Evolutionary conservation across 2,888 invertebrate species (phyloP).

Genomic region (Thecophora atra): DNA sequence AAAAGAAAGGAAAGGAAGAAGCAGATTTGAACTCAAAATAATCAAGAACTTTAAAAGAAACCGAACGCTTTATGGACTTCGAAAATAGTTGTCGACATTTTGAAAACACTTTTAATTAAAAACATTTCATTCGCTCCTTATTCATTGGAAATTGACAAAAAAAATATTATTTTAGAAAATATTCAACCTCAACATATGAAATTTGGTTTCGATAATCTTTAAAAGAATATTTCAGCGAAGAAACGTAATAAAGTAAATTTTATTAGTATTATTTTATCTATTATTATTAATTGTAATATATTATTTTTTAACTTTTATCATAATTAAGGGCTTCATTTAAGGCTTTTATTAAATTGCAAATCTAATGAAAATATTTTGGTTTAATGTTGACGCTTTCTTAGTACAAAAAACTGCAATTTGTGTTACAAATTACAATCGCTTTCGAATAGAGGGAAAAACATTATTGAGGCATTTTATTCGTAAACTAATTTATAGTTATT

Average conservation of each 20-base stretch:
- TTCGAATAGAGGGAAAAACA: background rate
- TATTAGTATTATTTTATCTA: background rate
- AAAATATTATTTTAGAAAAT: constrained; percentile 1
- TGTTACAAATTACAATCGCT: background rate
- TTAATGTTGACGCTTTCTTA: constrained; percentile 8
- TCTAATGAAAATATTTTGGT: background rate
- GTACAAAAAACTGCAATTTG: constrained; percentile 10
- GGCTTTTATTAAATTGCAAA: no score
- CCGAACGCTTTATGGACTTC: constrained; percentile 38
- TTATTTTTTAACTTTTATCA: no score
- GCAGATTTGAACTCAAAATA: constrained; percentile 27
- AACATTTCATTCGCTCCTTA: background rate
- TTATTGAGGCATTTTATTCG: constrained; percentile 11
- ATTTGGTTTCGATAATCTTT: no score
- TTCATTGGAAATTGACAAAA: background rate
- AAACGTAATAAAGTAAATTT: background rate
- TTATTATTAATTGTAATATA: no score
- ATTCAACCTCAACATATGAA: no score
- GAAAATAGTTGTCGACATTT: background rate
- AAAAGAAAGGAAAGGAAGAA: constrained; percentile 17
- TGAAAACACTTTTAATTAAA: background rate
- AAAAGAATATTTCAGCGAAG: background rate
- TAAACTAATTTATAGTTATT: constrained; percentile 10
- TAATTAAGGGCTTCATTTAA: no score
- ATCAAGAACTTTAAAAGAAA: constrained; percentile 37